phyloP scores from a whole-genome alignment of 2,113 vertebrate genomes.

The Leptobrachium ailaonicum region DNA sequence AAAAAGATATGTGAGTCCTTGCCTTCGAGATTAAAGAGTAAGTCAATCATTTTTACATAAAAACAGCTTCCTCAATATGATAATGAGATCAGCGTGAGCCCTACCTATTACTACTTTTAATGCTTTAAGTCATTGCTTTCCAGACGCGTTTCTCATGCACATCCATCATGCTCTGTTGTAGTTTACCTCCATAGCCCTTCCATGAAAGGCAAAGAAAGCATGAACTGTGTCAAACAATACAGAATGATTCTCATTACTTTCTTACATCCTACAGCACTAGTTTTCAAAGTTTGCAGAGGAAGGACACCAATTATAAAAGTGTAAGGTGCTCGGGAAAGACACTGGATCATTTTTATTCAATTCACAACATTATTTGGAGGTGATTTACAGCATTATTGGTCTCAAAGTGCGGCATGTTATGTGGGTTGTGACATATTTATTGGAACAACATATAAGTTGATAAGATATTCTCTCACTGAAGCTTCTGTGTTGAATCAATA shows the following conservation, averaged over 20 bases:
- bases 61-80: slow-evolving; percentile 40
- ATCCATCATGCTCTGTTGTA: slow-evolving; percentile 17
- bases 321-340: no score
- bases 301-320: no score
- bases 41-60: slow-evolving; percentile 41
- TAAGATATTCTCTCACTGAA: no score
- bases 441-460: no score
- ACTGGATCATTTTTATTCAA: no score
- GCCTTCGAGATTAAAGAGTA: slow-evolving; percentile 40
- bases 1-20: slow-evolving; percentile 24
- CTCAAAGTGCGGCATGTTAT: no score
- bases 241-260: not conserved
- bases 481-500: no score
- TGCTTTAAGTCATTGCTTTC: slow-evolving; percentile 28
- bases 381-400: no score
- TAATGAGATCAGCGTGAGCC: slow-evolving; percentile 33
- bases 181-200: slow-evolving; percentile 9
- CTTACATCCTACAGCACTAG: not conserved
- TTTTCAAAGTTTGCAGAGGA: slow-evolving; percentile 9
- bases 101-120: slow-evolving; percentile 39
- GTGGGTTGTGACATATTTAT: no score
- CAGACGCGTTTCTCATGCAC: slow-evolving; percentile 20
- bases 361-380: no score
- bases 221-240: not conserved
- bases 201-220: not conserved